Evolutionary conservation across 1,140 invertebrate genomes (phyloP).

Genomic region (Pseudachorutes palmiensis): DNA sequence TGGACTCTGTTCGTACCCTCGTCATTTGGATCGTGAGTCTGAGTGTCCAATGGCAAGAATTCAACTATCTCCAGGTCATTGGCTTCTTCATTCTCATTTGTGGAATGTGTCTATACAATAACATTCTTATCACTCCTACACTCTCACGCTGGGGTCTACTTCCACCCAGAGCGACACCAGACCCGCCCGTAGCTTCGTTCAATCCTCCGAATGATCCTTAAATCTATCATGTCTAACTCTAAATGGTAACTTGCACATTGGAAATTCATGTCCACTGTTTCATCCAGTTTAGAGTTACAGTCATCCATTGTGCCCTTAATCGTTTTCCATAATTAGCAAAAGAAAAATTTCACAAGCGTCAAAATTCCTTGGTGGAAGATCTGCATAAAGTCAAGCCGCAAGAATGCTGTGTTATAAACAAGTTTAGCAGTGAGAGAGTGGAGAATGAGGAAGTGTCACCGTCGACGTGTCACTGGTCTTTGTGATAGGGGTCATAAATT

Average conservation of each 20-base stretch:
- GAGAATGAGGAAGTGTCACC: too few species aligned
- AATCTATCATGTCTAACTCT: neutral
- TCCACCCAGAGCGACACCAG: conserved; percentile 18
- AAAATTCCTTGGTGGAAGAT: too few species aligned
- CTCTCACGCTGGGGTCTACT: conserved; percentile 30
- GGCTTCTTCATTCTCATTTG: conserved; percentile 63
- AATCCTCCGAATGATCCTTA: neutral
- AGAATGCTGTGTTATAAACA: too few species aligned
- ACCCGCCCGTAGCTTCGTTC: neutral
- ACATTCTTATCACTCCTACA: conserved; percentile 47
- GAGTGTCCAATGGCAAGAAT: conserved; percentile 62
- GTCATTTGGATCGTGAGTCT: conserved; percentile 81
- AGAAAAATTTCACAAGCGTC: too few species aligned
- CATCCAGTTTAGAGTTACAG: too few species aligned
- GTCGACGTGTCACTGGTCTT: too few species aligned
- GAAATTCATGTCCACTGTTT: too few species aligned
- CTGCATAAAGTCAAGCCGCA: too few species aligned
- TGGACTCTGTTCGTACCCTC: conserved; percentile 81
- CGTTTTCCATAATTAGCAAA: too few species aligned
- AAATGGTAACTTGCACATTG: neutral
- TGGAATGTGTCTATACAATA: conserved; percentile 71
- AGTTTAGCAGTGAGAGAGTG: too few species aligned
- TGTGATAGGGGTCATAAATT: too few species aligned
- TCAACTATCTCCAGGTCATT: conserved; percentile 69
- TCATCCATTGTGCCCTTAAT: too few species aligned